phyloP scores from a whole-genome alignment of 2,888 invertebrate genomes.

The Chaetoderma sp. region DNA sequence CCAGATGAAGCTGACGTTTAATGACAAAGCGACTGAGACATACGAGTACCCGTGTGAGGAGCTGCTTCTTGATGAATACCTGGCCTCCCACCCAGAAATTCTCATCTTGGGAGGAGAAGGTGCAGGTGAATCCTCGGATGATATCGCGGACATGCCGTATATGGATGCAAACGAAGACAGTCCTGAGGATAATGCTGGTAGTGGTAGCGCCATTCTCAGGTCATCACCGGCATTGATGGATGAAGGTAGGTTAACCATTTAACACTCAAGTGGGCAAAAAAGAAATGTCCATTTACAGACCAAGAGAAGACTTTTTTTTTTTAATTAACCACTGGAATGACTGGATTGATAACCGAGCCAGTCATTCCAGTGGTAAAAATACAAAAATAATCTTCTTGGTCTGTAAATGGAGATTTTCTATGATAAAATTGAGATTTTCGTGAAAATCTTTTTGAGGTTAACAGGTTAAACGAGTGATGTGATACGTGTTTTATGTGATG shows the following conservation, averaged over 20 bases:
- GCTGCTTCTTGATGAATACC: conserved; percentile 73
- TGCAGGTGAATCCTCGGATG: conserved; percentile 39
- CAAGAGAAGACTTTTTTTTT: not conserved
- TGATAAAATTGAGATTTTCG: no score
- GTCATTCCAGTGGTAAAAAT: no score
- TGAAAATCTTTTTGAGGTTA: no score
- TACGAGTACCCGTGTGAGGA: conserved; percentile 95
- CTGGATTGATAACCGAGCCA: no score
- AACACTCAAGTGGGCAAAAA: not conserved
- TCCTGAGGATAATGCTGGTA: not conserved
- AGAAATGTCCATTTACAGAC: not conserved
- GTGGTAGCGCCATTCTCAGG: no score
- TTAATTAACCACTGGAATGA: not conserved
- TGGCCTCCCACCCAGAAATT: conserved; percentile 47
- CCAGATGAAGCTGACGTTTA: conserved; percentile 90
- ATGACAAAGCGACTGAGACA: conserved; percentile 86
- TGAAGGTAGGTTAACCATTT: not conserved
- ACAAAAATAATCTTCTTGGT: no score
- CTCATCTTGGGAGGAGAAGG: not conserved
- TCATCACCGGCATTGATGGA: no score
- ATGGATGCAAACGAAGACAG: not conserved
- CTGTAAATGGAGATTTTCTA: no score
- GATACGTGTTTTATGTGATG: no score
- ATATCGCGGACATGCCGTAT: conserved; percentile 22
- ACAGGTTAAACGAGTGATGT: no score